phyloP scores from a whole-genome alignment of 2,113 vertebrate genomes.

The Oophaga pumilio region DNA sequence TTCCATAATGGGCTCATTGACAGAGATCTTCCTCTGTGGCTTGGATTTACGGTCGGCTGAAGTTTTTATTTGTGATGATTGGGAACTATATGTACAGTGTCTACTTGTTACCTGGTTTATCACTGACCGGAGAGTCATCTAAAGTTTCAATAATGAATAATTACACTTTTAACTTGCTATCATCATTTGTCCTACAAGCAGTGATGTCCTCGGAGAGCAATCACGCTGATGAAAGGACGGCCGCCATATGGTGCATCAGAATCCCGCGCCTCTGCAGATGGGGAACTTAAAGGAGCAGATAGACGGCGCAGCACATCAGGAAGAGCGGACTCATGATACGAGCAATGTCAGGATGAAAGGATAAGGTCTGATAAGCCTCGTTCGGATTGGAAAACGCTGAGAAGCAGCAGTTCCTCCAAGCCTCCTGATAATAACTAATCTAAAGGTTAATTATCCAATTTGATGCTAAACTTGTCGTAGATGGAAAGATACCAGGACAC shows the following conservation, averaged over 20 bases:
- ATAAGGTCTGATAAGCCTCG: background rate
- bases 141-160: conserved; percentile 69
- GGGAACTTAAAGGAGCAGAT: conserved; percentile 33
- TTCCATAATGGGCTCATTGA: conserved; percentile 76
- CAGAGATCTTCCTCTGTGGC: conserved; percentile 70
- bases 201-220: conserved; percentile 73
- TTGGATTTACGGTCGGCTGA: conserved; percentile 72
- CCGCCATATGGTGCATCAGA: conserved; percentile 71
- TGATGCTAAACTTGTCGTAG: background rate
- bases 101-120: conserved; percentile 63
- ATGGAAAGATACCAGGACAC: background rate
- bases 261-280: conserved; percentile 71
- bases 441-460: background rate
- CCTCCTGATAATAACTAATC: background rate
- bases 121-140: conserved; percentile 65
- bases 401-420: background rate
- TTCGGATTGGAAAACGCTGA: background rate
- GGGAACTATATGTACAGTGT: conserved; percentile 58
- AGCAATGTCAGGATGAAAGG: background rate
- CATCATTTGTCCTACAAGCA: conserved; percentile 75
- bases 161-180: conserved; percentile 71
- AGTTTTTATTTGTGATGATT: conserved; percentile 77
- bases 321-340: no score
- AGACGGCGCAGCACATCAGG: background rate
- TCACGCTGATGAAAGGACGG: conserved; percentile 65